Evolutionary conservation across 2,797 vertebrate genomes (phyloP), one percentile per base, ranked within the genome.

Genomic region (Scomberomorus guttatus): DNA sequence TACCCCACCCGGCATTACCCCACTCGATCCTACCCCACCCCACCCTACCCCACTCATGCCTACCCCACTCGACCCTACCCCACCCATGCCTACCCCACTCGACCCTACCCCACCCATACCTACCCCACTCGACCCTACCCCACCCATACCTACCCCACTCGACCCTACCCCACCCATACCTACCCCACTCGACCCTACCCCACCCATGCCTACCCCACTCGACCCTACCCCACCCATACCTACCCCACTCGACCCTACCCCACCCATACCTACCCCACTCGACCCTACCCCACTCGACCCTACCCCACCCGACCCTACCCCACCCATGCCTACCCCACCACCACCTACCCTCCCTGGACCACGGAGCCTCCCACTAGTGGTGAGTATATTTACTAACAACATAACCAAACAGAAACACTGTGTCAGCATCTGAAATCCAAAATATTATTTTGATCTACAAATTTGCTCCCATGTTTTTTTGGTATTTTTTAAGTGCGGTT

Each of bases 301-400:
- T 14, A 39, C 34, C 3, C 9, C 32, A 52, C 48, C 14, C 11
- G 4, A 5, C 9, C n/a, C 27, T 32, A n/a, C 8, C 54, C 22
- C 14, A 25, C 51, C 11, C 8, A 1, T 5, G 6, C n/a, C 24
- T n/a, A 17, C 8, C 25, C 34, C 17, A 9, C 10, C 14, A 7
- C 7, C 6, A 2, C 3, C 9, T 17, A 24, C 24, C 17, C 44
- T 15, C 15, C 9, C 29, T 50, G 27, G 72, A 83, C 81, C 59
- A 76, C 86, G 51, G 46, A 24, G 20, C 14, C 67, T 25, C 11
- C 70, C 1, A 39, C 17, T 32, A 48, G 20, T 60, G 85, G 91
- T 82, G 56, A 87, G 77, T 44, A 17, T 27, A 25, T 44, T 52
- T 29, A 25, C 50, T 46, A 12, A 60, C 22, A 27, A 34, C 24